phyloP scores from a whole-genome alignment of 2,113 vertebrate species.

The Paraplagusia blochii region DNA sequence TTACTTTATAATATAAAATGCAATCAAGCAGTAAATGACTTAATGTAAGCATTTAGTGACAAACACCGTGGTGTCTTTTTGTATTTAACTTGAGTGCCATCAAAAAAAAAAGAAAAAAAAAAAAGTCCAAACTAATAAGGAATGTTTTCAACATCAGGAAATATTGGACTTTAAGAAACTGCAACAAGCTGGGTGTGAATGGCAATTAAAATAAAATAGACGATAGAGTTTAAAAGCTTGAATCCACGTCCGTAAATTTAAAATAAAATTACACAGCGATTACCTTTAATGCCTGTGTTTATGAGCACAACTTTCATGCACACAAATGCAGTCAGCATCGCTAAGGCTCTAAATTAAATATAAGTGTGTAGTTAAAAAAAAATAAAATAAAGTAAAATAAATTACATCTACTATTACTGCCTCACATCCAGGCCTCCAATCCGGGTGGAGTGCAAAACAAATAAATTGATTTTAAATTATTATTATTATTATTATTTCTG shows the following conservation, averaged over 20 bases:
- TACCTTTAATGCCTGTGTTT: not conserved
- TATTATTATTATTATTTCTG: not conserved
- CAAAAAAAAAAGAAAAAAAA: not conserved
- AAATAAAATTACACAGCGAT: slow-evolving; percentile 7
- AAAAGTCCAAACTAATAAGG: slow-evolving; percentile 9
- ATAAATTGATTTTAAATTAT: slow-evolving; percentile 11
- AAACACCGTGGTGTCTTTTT: slow-evolving; percentile 17
- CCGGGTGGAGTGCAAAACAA: slow-evolving; percentile 16
- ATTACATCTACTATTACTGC: slow-evolving; percentile 6
- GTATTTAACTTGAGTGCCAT: slow-evolving; percentile 4
- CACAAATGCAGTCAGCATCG: slow-evolving; percentile 8
- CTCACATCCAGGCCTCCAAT: slow-evolving; percentile 5
- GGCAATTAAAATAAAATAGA: not conserved
- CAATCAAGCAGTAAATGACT: slow-evolving; percentile 24
- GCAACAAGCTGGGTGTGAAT: not conserved
- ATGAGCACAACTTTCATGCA: slow-evolving; percentile 16
- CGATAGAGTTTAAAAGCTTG: slow-evolving; percentile 4
- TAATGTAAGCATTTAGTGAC: slow-evolving; percentile 10
- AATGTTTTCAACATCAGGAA: not conserved
- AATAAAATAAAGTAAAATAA: no score
- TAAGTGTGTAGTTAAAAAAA: not conserved
- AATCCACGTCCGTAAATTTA: not conserved
- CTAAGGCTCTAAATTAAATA: slow-evolving; percentile 26
- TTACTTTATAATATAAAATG: slow-evolving; percentile 17
- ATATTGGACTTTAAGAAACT: slow-evolving; percentile 9